Percentiles rank a stretch among this genome's conserved stretches.
These are phyloP conservation scores for Mastomys natalensis DNA, from an alignment of 2,113 vertebrate genomes.

Conservation along the genomic window DNA sequence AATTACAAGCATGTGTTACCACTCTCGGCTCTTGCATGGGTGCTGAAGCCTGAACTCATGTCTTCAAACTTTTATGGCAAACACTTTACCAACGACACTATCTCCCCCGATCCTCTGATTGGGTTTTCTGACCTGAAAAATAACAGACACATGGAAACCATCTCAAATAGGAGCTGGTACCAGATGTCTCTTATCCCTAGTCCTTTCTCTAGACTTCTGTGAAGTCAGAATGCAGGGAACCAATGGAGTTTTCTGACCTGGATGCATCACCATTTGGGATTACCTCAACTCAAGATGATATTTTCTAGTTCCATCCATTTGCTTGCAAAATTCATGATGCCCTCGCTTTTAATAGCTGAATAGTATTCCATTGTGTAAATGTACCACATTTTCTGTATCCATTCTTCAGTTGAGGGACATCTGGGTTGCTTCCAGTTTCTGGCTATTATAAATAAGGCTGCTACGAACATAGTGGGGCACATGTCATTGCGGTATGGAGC, in stretches of 20 bases:
- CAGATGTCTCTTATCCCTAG: not conserved
- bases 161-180: not conserved
- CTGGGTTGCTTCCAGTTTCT: no score
- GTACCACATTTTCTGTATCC: no score
- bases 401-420: no score
- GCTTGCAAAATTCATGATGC: no score
- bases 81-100: not conserved
- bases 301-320: no score
- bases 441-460: no score
- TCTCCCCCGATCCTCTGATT: not conserved
- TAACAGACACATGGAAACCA: not conserved
- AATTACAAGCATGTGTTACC: not conserved
- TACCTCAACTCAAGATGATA: no score
- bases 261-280: conserved; percentile 28
- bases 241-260: conserved; percentile 38
- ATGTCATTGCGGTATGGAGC: no score
- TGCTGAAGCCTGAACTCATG: not conserved
- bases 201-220: conserved; percentile 38
- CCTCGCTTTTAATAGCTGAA: no score
- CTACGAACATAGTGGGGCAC: no score
- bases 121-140: not conserved
- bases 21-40: not conserved
- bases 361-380: no score
- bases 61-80: not conserved
- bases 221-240: conserved; percentile 58